Conservation (phyloP, 37 sponge, comb jelly and placozoan species). For the Mnemiopsis leidyi region DNA sequence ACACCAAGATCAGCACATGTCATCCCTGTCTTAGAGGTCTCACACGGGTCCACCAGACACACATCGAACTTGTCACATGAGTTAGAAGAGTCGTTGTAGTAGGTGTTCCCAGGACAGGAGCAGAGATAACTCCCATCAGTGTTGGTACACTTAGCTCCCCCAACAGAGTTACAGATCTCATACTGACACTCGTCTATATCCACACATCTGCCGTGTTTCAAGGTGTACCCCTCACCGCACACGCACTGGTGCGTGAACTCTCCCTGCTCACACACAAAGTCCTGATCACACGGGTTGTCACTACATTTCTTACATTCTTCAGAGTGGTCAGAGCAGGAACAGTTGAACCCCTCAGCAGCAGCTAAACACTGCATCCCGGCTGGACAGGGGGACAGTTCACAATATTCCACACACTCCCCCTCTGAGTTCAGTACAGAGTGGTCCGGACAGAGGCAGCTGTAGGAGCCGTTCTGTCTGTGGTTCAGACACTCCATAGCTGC, state of each 20-base stretch:
- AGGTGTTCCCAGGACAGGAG: neutral
- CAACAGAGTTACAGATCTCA: neutral
- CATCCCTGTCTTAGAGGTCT: conserved; percentile 2
- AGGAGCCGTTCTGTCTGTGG: neutral
- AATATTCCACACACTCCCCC: neutral
- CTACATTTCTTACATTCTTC: neutral
- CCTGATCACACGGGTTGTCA: neutral
- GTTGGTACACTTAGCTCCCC: conserved; percentile 5
- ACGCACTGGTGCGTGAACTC: conserved; percentile 12
- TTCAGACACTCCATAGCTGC: conserved; percentile 1
- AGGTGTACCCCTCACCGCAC: neutral
- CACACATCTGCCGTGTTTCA: conserved; percentile 5
- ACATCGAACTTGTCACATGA: neutral
- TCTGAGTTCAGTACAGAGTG: neutral
- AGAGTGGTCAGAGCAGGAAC: neutral
- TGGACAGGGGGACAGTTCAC: neutral
- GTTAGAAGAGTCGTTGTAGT: conserved; percentile 19
- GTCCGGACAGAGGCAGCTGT: neutral
- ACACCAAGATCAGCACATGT: neutral
- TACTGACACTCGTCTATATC: neutral
- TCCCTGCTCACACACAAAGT: neutral
- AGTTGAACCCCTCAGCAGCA: neutral
- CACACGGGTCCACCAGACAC: conserved; percentile 8
- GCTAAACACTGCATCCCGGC: neutral
- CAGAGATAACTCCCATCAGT: neutral